Percentiles rank a stretch among this genome's conserved stretches.
Conservation (phyloP, 2,113 vertebrate genomes). For the Carassius gibelio region DNA sequence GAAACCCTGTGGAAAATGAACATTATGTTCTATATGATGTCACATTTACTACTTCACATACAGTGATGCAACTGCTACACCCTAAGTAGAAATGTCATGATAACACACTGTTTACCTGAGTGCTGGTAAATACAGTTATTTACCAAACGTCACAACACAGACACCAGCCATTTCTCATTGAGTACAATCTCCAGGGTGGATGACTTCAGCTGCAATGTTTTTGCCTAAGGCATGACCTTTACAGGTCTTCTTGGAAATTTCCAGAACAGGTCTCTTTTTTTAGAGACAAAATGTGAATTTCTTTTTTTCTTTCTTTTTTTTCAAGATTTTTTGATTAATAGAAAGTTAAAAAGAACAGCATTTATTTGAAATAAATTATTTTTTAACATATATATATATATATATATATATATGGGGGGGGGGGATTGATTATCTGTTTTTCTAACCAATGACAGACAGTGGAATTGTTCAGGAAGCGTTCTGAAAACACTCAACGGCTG, state of each 20-base stretch:
- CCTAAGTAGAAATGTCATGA: background rate
- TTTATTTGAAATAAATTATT: too few relatives aligned
- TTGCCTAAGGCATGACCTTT: background rate
- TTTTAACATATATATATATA: too few relatives aligned
- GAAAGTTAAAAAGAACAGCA: too few relatives aligned
- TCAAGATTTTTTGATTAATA: too few relatives aligned
- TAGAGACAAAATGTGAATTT: background rate
- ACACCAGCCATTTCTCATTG: constrained; percentile 55
- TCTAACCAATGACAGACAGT: background rate
- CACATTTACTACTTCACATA: too few relatives aligned
- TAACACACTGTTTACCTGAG: background rate
- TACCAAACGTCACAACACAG: constrained; percentile 53
- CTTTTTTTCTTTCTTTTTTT: background rate
- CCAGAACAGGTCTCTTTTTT: background rate
- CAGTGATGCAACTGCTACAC: background rate
- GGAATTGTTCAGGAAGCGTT: background rate
- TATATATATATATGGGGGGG: too few relatives aligned
- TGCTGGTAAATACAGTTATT: constrained; percentile 64
- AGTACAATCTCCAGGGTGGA: constrained; percentile 12
- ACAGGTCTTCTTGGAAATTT: background rate
- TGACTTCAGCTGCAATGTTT: constrained; percentile 19
- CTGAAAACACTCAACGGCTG: background rate
- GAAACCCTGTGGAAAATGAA: constrained; percentile 29
- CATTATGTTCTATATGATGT: background rate
- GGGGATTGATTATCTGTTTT: background rate